A percentile compares a stretch with the other conserved stretches of the same genome.
These are phyloP conservation scores for Opisthocomus hoazin DNA, from an alignment of 2,113 vertebrate genomes.

Conservation along the genomic window DNA sequence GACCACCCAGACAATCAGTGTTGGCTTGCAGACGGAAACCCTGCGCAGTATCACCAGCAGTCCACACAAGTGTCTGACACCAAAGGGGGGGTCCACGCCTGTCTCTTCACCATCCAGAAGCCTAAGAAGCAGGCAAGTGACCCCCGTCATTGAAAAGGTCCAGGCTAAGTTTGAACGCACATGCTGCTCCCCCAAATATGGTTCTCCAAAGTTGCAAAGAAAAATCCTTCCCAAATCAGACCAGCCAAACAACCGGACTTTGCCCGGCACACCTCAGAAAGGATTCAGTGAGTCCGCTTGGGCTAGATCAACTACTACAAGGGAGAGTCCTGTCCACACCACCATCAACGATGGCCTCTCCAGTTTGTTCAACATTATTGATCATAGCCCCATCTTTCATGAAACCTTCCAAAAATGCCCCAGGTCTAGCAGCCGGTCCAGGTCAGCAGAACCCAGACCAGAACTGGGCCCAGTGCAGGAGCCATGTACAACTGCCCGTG, in stretches of 20 bases:
- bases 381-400: constrained; percentile 85
- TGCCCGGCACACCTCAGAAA: constrained; percentile 81
- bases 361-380: constrained; percentile 98
- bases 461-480: constrained; percentile 76
- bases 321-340: constrained; percentile 96
- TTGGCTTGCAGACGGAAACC: constrained; percentile 91
- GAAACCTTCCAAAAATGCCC: constrained; percentile 85
- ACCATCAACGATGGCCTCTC: constrained; percentile 97
- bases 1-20: constrained; percentile 88
- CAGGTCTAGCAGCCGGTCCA: constrained; percentile 82
- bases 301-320: constrained; percentile 95
- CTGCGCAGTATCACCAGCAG: constrained; percentile 89
- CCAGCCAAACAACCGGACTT: constrained; percentile 70
- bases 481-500: constrained; percentile 71
- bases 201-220: constrained; percentile 93
- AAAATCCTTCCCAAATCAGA: constrained; percentile 78
- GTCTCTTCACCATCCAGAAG: constrained; percentile 91
- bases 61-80: constrained; percentile 95
- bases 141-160: constrained; percentile 84
- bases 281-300: constrained; percentile 94
- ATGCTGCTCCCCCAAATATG: constrained; percentile 96
- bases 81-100: constrained; percentile 85
- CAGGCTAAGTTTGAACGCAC: constrained; percentile 95
- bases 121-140: constrained; percentile 86
- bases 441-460: constrained; percentile 72